These are phyloP conservation scores for Drosophila robusta DNA, from an alignment of 2,888 invertebrate species.

Conservation along the genomic window DNA sequence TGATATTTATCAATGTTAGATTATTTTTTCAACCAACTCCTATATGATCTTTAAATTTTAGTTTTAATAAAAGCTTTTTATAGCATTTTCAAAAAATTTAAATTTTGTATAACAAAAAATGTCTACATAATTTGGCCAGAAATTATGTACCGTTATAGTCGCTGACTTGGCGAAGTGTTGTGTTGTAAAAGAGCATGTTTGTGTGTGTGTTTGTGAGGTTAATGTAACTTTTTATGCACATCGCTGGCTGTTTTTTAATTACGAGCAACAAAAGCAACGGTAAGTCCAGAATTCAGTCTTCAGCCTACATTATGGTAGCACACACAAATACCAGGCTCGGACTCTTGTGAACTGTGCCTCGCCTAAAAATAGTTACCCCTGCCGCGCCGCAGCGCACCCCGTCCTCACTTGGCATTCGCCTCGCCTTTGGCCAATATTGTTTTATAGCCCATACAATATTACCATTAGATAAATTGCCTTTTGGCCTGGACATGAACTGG, in stretches of 20 bases:
- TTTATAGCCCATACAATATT: constrained; percentile 80
- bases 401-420: constrained; percentile 34
- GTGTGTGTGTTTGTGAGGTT: constrained; percentile 2
- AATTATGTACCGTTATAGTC: constrained; percentile 1
- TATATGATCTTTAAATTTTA: too few species aligned
- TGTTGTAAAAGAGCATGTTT: background rate
- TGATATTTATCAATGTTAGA: too few species aligned
- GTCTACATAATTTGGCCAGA: background rate
- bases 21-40: too few species aligned
- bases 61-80: too few species aligned
- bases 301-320: constrained; percentile 4
- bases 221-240: constrained; percentile 41
- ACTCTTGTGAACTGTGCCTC: constrained; percentile 21
- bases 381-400: background rate
- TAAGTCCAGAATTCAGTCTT: constrained; percentile 1
- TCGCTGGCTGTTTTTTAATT: constrained; percentile 49
- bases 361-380: constrained; percentile 59
- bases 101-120: background rate
- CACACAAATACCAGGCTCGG: constrained; percentile 10
- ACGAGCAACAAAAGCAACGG: constrained; percentile 28
- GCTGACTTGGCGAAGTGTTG: background rate
- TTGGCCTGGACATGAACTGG: constrained; percentile 58
- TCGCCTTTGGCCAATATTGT: constrained; percentile 78
- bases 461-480: constrained; percentile 79
- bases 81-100: too few species aligned